Evolutionary conservation across 2,797 vertebrate species (phyloP).

Genomic region (Rhabdomys pumilio): DNA sequence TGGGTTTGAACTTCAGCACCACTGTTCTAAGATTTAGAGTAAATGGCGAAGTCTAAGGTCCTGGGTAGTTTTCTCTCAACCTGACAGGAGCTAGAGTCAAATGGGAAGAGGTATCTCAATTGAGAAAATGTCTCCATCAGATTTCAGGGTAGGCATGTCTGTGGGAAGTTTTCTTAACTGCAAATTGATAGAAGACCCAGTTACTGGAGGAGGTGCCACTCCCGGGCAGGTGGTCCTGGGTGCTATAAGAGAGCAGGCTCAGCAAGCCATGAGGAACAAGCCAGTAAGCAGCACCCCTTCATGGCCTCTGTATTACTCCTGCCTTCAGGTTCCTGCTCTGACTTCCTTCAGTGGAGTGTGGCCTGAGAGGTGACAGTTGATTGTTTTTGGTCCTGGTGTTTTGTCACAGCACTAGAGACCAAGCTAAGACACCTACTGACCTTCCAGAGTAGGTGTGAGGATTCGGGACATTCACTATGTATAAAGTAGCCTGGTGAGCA

Average conservation of each 20-base stretch:
- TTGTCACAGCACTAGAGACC: not conserved
- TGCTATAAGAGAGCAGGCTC: not conserved
- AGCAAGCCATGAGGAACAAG: not conserved
- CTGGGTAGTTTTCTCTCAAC: not conserved
- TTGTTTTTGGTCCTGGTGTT: not conserved
- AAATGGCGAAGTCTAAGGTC: not conserved
- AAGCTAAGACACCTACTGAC: not conserved
- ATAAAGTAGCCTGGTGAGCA: not conserved
- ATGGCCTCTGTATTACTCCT: not conserved
- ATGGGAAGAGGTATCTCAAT: not conserved
- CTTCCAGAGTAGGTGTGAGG: not conserved
- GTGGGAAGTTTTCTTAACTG: not conserved
- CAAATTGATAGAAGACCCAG: not conserved
- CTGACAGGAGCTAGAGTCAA: not conserved
- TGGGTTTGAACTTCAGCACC: conserved; percentile 1
- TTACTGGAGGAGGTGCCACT: not conserved
- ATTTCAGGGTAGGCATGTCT: not conserved
- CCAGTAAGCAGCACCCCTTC: not conserved
- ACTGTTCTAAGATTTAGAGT: not conserved
- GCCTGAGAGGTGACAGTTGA: not conserved
- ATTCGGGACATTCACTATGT: conserved; percentile 30
- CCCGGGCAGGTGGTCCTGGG: not conserved
- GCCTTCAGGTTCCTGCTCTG: not conserved
- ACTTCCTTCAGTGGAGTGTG: not conserved
- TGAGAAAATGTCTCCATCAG: not conserved